Conservation (phyloP, 2,113 vertebrate species). For the Silurus asotus region DNA sequence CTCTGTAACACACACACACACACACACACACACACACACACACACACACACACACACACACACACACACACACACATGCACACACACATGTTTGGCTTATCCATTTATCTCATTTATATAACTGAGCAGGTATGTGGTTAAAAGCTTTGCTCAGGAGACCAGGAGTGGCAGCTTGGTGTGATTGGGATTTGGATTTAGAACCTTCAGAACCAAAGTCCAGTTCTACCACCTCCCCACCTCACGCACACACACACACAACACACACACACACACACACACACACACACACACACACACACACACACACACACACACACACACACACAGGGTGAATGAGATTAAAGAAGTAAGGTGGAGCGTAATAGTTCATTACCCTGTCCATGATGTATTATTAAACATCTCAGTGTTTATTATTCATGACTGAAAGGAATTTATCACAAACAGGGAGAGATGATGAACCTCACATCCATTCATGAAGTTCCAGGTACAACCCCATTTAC, state of each 20-base stretch:
- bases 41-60: background rate
- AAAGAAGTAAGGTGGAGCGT: background rate
- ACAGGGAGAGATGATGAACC: background rate
- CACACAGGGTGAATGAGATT: background rate
- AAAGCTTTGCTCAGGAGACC: too few relatives aligned
- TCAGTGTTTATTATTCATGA: background rate
- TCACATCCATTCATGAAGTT: background rate
- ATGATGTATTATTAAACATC: background rate
- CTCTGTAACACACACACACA: conserved; percentile 54
- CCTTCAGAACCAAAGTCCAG: too few relatives aligned
- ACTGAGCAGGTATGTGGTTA: too few relatives aligned
- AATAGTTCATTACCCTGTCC: background rate
- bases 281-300: too few relatives aligned
- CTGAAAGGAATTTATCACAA: background rate
- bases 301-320: too few relatives aligned
- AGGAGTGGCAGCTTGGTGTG: too few relatives aligned
- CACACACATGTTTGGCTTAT: too few relatives aligned
- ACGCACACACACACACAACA: too few relatives aligned
- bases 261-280: too few relatives aligned
- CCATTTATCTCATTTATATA: too few relatives aligned
- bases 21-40: conserved; percentile 19
- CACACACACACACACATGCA: background rate
- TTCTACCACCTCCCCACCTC: too few relatives aligned
- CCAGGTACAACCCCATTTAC: background rate
- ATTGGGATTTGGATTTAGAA: too few relatives aligned